Evolutionary conservation across 1,140 invertebrate species (phyloP).

Genomic region (Brachionus koreanus): DNA sequence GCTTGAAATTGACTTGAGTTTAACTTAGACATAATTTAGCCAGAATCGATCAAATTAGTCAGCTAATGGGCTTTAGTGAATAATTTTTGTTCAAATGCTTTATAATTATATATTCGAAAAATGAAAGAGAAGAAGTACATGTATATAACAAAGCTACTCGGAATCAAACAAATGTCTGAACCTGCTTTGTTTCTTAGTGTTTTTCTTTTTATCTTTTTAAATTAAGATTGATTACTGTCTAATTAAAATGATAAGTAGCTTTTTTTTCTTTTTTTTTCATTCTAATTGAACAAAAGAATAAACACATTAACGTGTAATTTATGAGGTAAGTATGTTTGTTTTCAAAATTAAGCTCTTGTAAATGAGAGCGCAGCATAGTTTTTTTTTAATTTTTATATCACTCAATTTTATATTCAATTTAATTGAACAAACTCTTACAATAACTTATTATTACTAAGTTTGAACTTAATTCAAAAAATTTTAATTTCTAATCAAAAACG

Average conservation of each 20-base stretch:
- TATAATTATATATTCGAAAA: neutral
- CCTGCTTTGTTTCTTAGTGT: slow-evolving; percentile 10
- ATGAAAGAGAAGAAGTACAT: neutral
- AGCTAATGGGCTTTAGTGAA: neutral
- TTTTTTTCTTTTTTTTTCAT: neutral
- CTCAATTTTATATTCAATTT: too few relatives aligned
- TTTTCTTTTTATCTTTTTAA: slow-evolving; percentile 25
- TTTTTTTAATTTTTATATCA: too few relatives aligned
- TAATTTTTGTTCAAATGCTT: neutral
- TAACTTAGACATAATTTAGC: neutral
- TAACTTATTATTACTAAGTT: too few relatives aligned
- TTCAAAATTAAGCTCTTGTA: neutral
- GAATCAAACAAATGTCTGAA: slow-evolving; percentile 32
- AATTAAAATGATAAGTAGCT: slow-evolving; percentile 34
- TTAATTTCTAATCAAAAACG: too few relatives aligned
- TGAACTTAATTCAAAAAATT: too few relatives aligned
- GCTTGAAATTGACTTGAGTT: neutral
- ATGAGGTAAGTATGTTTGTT: slow-evolving; percentile 2
- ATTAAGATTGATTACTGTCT: slow-evolving; percentile 39
- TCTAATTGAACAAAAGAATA: neutral
- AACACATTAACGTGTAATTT: slow-evolving; percentile 1
- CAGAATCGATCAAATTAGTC: slow-evolving; percentile 2
- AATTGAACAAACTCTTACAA: too few relatives aligned
- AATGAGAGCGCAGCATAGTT: too few relatives aligned
- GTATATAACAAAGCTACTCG: neutral